Conservation (phyloP, 2,113 vertebrate genomes). For the Lepidothrix coronata region DNA sequence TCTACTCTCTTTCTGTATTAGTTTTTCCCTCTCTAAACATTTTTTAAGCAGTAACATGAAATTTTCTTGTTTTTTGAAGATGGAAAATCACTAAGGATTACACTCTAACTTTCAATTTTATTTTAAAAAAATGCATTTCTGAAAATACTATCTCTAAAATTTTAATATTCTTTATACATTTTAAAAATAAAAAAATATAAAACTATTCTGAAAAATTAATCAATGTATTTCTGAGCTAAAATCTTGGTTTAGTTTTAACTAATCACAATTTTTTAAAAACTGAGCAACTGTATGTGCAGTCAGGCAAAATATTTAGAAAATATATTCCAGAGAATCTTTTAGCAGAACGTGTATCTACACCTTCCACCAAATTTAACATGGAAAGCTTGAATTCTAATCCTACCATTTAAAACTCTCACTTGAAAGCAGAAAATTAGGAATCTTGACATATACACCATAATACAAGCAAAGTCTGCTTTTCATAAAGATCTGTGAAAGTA, state of each 20-base stretch:
- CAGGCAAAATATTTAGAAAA: background rate
- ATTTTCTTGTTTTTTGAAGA: background rate
- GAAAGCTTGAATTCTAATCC: background rate
- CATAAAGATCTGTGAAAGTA: background rate
- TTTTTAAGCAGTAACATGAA: background rate
- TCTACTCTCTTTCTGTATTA: background rate
- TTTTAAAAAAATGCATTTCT: background rate
- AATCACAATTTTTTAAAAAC: background rate
- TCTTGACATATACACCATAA: background rate
- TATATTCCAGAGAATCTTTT: background rate
- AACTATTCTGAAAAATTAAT: background rate
- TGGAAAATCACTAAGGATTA: background rate
- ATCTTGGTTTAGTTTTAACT: background rate
- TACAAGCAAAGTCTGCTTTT: background rate
- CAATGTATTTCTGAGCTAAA: background rate
- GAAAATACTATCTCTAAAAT: background rate
- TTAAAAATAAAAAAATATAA: background rate
- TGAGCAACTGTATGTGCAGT: background rate
- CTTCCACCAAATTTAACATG: background rate
- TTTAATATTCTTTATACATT: background rate
- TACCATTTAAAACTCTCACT: background rate
- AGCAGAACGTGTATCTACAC: background rate
- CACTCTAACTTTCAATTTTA: background rate
- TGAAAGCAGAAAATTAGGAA: background rate
- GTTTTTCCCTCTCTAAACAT: background rate